Conservation (phyloP, 2,113 vertebrate genomes). For the Rattus norvegicus region GRCr8 NC_086021.1:48786501-48787000, state of each 20-base stretch:
- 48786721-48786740: slow-evolving; percentile 50
- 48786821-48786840: background rate
- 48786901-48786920: background rate
- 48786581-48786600: slow-evolving; percentile 36
- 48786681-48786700: slow-evolving; percentile 23
- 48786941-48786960: background rate
- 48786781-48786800: slow-evolving; percentile 51
- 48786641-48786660: slow-evolving; percentile 23
- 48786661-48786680: slow-evolving; percentile 25
- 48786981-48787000: slow-evolving; percentile 19
- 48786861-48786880: background rate
- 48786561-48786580: slow-evolving; percentile 12
- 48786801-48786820: slow-evolving; percentile 17
- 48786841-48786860: slow-evolving; percentile 45
- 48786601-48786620: background rate
- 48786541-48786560: slow-evolving; percentile 56
- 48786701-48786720: slow-evolving; percentile 24
- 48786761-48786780: slow-evolving; percentile 40
- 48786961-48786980: background rate
- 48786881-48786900: background rate
- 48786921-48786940: background rate
- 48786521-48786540: slow-evolving; percentile 48
- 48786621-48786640: background rate
- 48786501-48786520: slow-evolving; percentile 22
- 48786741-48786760: background rate